phyloP scores from a whole-genome alignment of 2,888 invertebrate genomes.

The Tinea trinotella region DNA sequence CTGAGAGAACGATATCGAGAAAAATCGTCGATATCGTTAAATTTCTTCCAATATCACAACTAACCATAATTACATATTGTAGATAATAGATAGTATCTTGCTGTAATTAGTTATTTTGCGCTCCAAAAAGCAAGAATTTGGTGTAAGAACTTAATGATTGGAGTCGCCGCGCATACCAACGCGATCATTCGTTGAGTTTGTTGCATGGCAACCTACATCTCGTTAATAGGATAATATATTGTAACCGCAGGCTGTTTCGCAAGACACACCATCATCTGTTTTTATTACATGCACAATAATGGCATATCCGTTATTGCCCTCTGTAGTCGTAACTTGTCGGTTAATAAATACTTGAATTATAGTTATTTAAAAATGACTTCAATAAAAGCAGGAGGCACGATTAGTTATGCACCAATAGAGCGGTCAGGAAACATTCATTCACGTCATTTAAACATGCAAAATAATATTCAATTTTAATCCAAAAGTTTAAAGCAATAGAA shows the following conservation, averaged over 20 bases:
- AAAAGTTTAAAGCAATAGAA: background rate
- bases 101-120: conserved; percentile 31
- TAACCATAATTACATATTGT: background rate
- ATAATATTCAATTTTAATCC: background rate
- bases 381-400: conserved; percentile 15
- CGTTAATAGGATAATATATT: conserved; percentile 10
- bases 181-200: conserved; percentile 1
- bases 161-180: background rate
- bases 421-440: conserved; percentile 22
- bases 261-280: conserved; percentile 7
- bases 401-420: conserved; percentile 27
- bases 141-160: background rate
- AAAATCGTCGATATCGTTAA: background rate
- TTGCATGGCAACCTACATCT: conserved; percentile 15
- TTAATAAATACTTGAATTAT: background rate
- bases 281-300: background rate
- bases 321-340: conserved; percentile 20
- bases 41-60: background rate
- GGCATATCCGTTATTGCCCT: conserved; percentile 18
- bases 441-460: conserved; percentile 19
- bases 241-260: conserved; percentile 6
- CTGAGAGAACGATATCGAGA: background rate
- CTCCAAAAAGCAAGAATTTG: conserved; percentile 32
- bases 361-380: conserved; percentile 8
- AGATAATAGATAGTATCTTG: background rate